Conservation (phyloP, 2,113 vertebrate species). For the Caretta caretta region DNA sequence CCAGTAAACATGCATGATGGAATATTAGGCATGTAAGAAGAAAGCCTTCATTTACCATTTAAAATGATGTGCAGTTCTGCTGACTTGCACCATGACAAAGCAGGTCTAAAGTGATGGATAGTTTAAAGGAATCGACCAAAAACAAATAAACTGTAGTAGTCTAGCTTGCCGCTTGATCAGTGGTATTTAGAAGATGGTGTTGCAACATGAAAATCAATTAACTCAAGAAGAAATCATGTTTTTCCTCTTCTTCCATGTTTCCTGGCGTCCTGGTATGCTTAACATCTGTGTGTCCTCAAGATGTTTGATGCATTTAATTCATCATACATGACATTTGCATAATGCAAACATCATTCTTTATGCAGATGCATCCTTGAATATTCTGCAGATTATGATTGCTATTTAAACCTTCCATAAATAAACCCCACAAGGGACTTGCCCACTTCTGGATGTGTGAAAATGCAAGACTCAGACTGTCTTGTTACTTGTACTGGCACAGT, state of each 20-base stretch:
- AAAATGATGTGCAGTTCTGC: neutral
- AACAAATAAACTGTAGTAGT: constrained; percentile 51
- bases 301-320: constrained; percentile 81
- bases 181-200: constrained; percentile 74
- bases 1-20: fast-evolving
- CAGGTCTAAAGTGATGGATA: constrained; percentile 13
- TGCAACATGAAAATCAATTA: constrained; percentile 79
- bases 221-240: constrained; percentile 64
- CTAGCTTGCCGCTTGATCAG: constrained; percentile 65
- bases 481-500: constrained; percentile 44
- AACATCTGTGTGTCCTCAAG: constrained; percentile 86
- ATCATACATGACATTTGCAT: constrained; percentile 84
- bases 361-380: constrained; percentile 78
- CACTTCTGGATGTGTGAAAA: constrained; percentile 62
- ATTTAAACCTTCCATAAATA: constrained; percentile 76
- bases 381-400: constrained; percentile 76
- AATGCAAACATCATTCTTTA: constrained; percentile 80
- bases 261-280: constrained; percentile 65
- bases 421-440: constrained; percentile 67
- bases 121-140: constrained; percentile 43
- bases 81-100: neutral
- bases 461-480: constrained; percentile 55
- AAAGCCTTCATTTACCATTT: fast-evolving
- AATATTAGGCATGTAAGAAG: fast-evolving
- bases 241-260: constrained; percentile 69